A percentile compares a stretch with the other conserved stretches of the same genome.
Conservation (phyloP, 2,113 vertebrate genomes). For the Channa maculata region DNA sequence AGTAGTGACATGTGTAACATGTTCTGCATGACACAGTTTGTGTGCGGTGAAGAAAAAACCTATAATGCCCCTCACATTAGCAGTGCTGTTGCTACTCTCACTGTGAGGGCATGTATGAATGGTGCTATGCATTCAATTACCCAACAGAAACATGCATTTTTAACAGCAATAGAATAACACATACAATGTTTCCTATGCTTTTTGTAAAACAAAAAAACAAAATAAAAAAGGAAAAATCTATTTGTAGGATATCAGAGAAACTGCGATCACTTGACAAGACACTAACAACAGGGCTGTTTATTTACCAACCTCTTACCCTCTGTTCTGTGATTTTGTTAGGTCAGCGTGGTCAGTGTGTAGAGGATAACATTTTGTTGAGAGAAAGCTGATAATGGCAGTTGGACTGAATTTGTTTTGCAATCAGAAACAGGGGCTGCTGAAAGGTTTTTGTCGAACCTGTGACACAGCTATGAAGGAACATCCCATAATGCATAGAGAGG, state of each 20-base stretch:
- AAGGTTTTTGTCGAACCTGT: slow-evolving; percentile 23
- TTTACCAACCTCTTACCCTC: slow-evolving; percentile 48
- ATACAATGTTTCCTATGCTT: slow-evolving; percentile 64
- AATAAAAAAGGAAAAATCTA: slow-evolving; percentile 48
- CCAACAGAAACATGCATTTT: slow-evolving; percentile 65
- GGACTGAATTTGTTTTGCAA: slow-evolving; percentile 46
- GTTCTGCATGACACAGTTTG: slow-evolving; percentile 41
- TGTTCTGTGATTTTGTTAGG: slow-evolving; percentile 48
- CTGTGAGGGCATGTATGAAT: slow-evolving; percentile 60
- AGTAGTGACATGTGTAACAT: slow-evolving; percentile 34
- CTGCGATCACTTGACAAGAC: slow-evolving; percentile 54
- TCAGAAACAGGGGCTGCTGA: slow-evolving; percentile 35
- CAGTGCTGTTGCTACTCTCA: slow-evolving; percentile 41
- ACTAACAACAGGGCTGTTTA: slow-evolving; percentile 66
- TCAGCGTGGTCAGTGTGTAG: slow-evolving; percentile 20
- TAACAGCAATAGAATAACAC: slow-evolving; percentile 75
- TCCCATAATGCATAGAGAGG: slow-evolving; percentile 62
- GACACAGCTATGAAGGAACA: slow-evolving; percentile 55
- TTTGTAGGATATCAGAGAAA: slow-evolving; percentile 61
- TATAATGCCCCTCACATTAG: slow-evolving; percentile 44
- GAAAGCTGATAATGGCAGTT: slow-evolving; percentile 33
- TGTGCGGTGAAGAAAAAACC: slow-evolving; percentile 40
- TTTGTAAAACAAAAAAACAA: slow-evolving; percentile 56
- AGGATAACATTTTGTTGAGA: slow-evolving; percentile 30
- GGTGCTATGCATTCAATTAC: slow-evolving; percentile 76